Evolutionary conservation across 2,113 vertebrate species (phyloP).

Genomic region (Pedetes capensis): DNA sequence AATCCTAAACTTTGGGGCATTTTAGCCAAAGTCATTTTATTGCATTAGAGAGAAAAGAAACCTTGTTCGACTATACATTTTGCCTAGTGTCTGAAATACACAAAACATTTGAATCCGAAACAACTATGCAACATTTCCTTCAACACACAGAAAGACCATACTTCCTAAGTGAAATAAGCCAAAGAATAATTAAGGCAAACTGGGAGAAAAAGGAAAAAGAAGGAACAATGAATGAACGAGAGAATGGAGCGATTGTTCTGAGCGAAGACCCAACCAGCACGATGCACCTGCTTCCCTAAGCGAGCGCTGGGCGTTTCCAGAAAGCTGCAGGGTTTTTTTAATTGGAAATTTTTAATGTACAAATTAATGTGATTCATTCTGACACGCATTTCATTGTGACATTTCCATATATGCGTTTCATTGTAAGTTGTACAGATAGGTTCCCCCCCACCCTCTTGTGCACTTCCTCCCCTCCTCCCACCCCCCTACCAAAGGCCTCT

Average conservation of each 20-base stretch:
- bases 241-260: not conserved
- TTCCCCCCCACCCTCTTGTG: no score
- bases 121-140: not conserved
- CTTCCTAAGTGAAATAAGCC: constrained; percentile 48
- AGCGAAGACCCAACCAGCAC: not conserved
- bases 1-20: not conserved
- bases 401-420: no score
- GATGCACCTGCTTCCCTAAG: not conserved
- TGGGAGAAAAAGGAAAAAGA: not conserved
- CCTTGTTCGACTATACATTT: not conserved
- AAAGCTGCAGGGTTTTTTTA: no score
- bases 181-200: not conserved
- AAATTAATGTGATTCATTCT: no score
- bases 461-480: no score
- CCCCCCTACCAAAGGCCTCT: no score
- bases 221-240: no score
- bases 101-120: not conserved
- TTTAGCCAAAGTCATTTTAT: not conserved
- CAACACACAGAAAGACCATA: not conserved
- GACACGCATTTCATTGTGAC: no score
- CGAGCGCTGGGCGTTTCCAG: no score
- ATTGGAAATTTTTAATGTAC: no score
- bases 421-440: no score
- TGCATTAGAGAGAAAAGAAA: not conserved
- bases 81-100: not conserved